Evolutionary conservation across 2,888 invertebrate species (phyloP), one percentile per base, ranked within the genome.

Genomic region (Sussaba pulchella): DNA sequence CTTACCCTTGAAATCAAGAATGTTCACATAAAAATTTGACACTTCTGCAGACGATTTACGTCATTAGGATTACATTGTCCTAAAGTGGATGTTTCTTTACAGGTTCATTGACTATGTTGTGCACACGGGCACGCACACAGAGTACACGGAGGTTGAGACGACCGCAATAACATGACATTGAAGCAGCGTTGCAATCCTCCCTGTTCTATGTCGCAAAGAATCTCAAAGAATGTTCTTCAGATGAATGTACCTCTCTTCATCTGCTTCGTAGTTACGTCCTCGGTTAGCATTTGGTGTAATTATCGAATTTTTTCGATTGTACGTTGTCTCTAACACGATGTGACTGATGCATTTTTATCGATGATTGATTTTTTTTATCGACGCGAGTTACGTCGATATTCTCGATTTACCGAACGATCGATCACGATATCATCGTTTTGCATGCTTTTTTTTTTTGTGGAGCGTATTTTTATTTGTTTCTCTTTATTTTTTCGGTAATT

Each of bases 81-180:
- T 88, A 86, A 88, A 87, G 69, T 82, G 81, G 78, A 83, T 84
- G 87, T 88, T 88, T 88, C 85, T 88, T 88, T 88, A 83, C 87
- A 88, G 88, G 87, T 88, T 83, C 85, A 85, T 85, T 86, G 80
- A 84, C 82, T 86, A 84, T 87, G 84, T 86, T 78, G 81, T 82
- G 82, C 85, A 74, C 83, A 82, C 81, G 84, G 84, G 69, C 82
- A 84, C 70, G n/a, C n/a, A 75, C 83, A 83, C 77, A 75, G 74
- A 75, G 82, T 83, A 82, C 84, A 76, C 76, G 87, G 86, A 86
- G 81, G 84, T 86, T 86, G 84, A 84, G 87, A 86, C 83, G 86
- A 87, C 84, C 75, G 82, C 83, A 85, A 83, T 85, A 83, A 85
- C 83, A 85, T 85, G 76, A 85, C 83, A 85, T 81, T 83, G 86